Evolutionary conservation across 2,888 invertebrate genomes (phyloP).

Genomic region (Drosophila meridiana): DNA sequence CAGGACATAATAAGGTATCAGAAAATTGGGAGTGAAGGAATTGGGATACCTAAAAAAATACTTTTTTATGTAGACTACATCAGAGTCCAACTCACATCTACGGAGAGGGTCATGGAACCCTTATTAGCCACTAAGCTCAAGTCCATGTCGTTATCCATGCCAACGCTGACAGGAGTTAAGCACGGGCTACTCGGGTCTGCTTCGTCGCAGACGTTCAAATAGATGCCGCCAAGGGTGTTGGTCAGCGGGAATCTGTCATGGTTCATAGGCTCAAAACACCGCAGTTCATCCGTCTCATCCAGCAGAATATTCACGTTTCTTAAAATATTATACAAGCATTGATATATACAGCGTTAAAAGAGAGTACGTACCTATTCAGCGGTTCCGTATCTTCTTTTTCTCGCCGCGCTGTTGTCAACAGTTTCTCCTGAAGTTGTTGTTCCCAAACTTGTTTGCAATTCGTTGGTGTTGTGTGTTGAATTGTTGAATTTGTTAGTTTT

Average conservation of each 20-base stretch:
- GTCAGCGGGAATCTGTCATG: conserved; percentile 69
- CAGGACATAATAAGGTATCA: neutral
- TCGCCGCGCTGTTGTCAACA: conserved; percentile 87
- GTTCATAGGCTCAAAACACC: conserved; percentile 85
- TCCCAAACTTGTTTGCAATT: conserved; percentile 87
- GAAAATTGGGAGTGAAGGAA: neutral
- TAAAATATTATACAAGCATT: conserved; percentile 9
- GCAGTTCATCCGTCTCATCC: conserved; percentile 84
- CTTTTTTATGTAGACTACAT: neutral
- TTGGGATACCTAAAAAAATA: neutral
- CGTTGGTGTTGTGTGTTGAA: conserved; percentile 29
- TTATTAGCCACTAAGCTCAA: conserved; percentile 90
- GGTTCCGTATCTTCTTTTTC: conserved; percentile 13
- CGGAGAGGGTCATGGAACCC: conserved; percentile 86
- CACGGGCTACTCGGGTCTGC: conserved; percentile 75
- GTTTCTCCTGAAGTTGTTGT: conserved; percentile 88
- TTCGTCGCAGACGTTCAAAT: conserved; percentile 65
- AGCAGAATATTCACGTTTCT: conserved; percentile 83
- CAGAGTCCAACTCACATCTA: conserved; percentile 73
- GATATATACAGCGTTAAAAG: neutral
- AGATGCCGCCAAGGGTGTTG: conserved; percentile 54
- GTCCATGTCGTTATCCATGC: conserved; percentile 86
- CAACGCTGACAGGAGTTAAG: conserved; percentile 88
- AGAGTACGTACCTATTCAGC: conserved; percentile 28
- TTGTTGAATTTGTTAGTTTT: conserved; percentile 41